Conservation (phyloP, 2,797 vertebrate genomes). For the Lepus townsendii region DNA sequence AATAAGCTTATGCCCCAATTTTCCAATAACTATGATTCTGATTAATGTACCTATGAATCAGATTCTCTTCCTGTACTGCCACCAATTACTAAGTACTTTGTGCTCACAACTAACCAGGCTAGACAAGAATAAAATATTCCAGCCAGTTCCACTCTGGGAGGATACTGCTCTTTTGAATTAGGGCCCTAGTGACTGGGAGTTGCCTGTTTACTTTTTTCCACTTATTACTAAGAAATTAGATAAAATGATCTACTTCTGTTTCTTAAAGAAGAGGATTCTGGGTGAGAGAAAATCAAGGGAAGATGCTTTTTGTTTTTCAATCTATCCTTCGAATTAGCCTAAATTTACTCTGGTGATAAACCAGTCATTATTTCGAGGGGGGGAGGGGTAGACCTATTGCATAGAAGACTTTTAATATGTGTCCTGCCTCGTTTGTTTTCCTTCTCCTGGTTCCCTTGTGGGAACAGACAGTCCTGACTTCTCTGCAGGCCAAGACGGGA, state of each 20-base stretch:
- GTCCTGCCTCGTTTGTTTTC: background rate
- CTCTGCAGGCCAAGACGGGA: background rate
- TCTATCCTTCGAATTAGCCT: background rate
- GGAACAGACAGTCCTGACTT: background rate
- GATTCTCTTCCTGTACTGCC: slow-evolving; percentile 77
- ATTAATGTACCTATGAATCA: slow-evolving; percentile 82
- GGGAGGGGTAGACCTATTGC: background rate
- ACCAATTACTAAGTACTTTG: slow-evolving; percentile 81
- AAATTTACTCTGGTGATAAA: slow-evolving; percentile 35
- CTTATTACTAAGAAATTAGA: slow-evolving; percentile 84
- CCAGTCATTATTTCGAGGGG: background rate
- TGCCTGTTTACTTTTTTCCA: slow-evolving; percentile 81
- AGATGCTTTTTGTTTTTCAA: slow-evolving; percentile 52
- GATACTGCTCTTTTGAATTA: slow-evolving; percentile 79
- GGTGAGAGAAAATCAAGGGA: slow-evolving; percentile 30
- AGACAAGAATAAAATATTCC: slow-evolving; percentile 83
- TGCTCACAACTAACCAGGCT: slow-evolving; percentile 76
- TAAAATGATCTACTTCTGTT: slow-evolving; percentile 67
- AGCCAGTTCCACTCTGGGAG: slow-evolving; percentile 77
- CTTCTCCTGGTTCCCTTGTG: background rate
- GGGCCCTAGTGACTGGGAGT: slow-evolving; percentile 76
- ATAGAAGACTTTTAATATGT: background rate
- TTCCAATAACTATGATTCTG: slow-evolving; percentile 78
- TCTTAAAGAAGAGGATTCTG: background rate
- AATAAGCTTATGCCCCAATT: slow-evolving; percentile 60